Percentiles rank a stretch among this genome's conserved stretches.
Evolutionary conservation across 2,113 vertebrate genomes (phyloP).

Genomic region (Labrus mixtus): DNA sequence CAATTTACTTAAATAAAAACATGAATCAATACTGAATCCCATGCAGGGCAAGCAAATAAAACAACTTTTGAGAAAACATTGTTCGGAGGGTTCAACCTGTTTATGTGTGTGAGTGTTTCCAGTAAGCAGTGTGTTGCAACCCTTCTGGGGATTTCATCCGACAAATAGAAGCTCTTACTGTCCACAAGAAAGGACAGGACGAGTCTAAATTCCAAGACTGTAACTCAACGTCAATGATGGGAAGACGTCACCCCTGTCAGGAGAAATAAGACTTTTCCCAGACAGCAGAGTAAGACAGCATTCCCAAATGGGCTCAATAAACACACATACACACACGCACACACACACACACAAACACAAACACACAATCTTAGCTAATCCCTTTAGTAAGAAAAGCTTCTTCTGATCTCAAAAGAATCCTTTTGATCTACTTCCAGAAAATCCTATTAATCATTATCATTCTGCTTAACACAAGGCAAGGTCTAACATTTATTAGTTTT

Average conservation of each 20-base stretch:
- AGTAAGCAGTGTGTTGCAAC: neutral
- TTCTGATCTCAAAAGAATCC: neutral
- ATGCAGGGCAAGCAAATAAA: neutral
- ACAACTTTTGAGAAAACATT: neutral
- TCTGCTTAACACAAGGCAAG: too few relatives aligned
- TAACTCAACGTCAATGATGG: slow-evolving; percentile 5
- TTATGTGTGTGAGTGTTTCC: neutral
- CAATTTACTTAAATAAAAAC: too few relatives aligned
- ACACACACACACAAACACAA: neutral
- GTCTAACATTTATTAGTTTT: neutral
- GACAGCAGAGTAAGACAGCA: slow-evolving; percentile 9
- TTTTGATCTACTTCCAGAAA: neutral
- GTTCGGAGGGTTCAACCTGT: neutral
- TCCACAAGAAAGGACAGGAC: slow-evolving; percentile 19
- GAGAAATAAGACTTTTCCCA: slow-evolving; percentile 18
- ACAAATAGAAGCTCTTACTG: slow-evolving; percentile 32
- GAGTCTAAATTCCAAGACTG: slow-evolving; percentile 26
- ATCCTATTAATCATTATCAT: neutral
- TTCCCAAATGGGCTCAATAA: neutral
- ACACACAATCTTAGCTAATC: neutral
- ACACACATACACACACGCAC: too few relatives aligned
- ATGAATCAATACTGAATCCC: neutral
- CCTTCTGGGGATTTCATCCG: neutral
- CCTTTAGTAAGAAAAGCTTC: neutral
- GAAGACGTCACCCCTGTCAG: slow-evolving; percentile 22